Conservation (phyloP, 2,113 vertebrate species). For the Actenoides lindsayi region DNA sequence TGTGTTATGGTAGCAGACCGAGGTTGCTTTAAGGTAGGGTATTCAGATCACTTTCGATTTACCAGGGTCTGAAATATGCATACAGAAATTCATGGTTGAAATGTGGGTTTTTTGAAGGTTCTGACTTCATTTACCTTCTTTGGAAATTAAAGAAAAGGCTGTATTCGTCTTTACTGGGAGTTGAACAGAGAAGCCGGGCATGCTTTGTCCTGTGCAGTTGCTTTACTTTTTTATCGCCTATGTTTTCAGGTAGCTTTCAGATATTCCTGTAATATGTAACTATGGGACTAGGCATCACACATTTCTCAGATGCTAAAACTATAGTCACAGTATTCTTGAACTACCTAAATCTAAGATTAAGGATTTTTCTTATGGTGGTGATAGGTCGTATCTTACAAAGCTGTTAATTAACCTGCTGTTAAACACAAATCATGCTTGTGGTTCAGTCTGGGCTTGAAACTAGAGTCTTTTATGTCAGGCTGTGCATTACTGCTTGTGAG, state of each 20-base stretch:
- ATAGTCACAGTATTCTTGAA: background rate
- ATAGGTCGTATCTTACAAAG: background rate
- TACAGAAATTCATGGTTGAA: background rate
- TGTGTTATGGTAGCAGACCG: background rate
- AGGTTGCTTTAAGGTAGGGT: background rate
- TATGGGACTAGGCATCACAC: accelerated
- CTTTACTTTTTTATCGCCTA: background rate
- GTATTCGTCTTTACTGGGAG: background rate
- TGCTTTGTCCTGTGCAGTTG: background rate
- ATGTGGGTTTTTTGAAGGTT: background rate
- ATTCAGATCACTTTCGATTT: background rate
- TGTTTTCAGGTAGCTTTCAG: background rate
- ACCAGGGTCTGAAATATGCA: background rate
- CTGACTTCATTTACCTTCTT: background rate
- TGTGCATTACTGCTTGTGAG: background rate
- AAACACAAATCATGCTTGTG: background rate
- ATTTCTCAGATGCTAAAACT: background rate
- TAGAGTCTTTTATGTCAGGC: background rate
- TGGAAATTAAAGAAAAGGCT: background rate
- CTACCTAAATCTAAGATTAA: background rate
- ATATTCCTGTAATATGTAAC: background rate
- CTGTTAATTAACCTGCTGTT: background rate
- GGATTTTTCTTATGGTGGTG: background rate
- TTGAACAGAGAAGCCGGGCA: background rate
- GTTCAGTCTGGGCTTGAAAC: background rate